These are phyloP conservation scores for Diacarnus erythraeanus DNA, from an alignment of 37 sponge, comb jelly and placozoan genomes.

Conservation along the genomic window DNA sequence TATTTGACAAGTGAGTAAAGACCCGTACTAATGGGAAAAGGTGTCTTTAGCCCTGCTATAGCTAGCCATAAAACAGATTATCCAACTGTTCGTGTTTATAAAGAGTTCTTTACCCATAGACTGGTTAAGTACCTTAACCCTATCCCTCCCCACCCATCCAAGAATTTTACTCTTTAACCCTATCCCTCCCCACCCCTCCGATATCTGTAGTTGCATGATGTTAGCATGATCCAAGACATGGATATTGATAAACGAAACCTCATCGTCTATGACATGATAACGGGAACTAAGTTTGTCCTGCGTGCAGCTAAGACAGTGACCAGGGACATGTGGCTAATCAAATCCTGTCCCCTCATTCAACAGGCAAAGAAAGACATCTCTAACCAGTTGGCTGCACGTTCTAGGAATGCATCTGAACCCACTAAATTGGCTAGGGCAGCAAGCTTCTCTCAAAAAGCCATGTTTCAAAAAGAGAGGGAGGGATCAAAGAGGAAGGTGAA, in stretches of 20 bases:
- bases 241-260: conserved; percentile 30
- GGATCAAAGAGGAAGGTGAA: not conserved
- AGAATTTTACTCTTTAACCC: too few species aligned
- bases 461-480: not conserved
- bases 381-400: not conserved
- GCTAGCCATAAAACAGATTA: too few species aligned
- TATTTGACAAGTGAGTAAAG: too few species aligned
- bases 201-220: conserved; percentile 40
- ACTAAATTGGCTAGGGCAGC: conserved; percentile 2
- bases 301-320: conserved; percentile 15
- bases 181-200: too few species aligned
- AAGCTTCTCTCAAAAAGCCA: not conserved
- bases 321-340: conserved; percentile 28
- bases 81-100: too few species aligned
- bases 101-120: too few species aligned
- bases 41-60: too few species aligned
- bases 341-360: conserved; percentile 13
- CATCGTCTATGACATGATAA: conserved; percentile 52
- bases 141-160: not conserved
- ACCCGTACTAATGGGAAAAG: too few species aligned
- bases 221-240: conserved; percentile 52
- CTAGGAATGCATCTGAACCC: conserved; percentile 17
- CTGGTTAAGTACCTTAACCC: too few species aligned
- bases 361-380: conserved; percentile 20
- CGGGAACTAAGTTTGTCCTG: conserved; percentile 61